Conservation (phyloP, 64 coral and sea anemone genomes). For the Montipora cactus region DNA sequence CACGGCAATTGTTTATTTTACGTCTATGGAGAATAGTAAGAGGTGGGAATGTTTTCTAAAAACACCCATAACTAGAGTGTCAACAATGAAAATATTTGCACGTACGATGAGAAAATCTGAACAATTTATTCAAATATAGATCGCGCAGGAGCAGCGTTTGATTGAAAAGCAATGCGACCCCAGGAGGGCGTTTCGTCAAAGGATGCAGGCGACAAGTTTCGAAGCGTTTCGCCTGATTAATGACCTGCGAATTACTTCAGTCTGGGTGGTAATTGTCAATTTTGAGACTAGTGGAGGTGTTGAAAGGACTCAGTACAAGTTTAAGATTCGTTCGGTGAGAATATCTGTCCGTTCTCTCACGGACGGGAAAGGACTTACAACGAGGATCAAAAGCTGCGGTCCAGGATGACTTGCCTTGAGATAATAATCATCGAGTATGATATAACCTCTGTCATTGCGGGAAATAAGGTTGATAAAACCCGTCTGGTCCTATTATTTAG, state of each 20-base stretch:
- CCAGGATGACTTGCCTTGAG: neutral
- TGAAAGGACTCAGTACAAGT: constrained; percentile 39
- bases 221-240: constrained; percentile 51
- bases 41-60: constrained; percentile 41
- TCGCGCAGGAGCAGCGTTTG: neutral
- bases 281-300: constrained; percentile 10
- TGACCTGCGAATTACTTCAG: constrained; percentile 45
- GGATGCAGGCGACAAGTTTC: constrained; percentile 16
- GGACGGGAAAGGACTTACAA: neutral
- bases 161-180: neutral
- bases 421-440: constrained; percentile 14
- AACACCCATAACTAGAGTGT: constrained; percentile 48
- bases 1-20: constrained; percentile 8
- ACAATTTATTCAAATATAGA: neutral
- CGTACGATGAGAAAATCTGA: constrained; percentile 1
- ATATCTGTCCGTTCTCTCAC: neutral
- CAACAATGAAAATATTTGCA: constrained; percentile 46
- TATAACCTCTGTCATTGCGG: neutral
- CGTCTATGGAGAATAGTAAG: neutral
- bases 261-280: constrained; percentile 53
- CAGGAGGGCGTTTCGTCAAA: neutral
- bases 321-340: neutral
- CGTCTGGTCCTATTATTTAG: neutral
- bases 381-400: neutral
- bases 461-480: constrained; percentile 1